These are phyloP conservation scores for Diglossa brunneiventris DNA, from an alignment of 2,113 vertebrate species.

Conservation along the genomic window DNA sequence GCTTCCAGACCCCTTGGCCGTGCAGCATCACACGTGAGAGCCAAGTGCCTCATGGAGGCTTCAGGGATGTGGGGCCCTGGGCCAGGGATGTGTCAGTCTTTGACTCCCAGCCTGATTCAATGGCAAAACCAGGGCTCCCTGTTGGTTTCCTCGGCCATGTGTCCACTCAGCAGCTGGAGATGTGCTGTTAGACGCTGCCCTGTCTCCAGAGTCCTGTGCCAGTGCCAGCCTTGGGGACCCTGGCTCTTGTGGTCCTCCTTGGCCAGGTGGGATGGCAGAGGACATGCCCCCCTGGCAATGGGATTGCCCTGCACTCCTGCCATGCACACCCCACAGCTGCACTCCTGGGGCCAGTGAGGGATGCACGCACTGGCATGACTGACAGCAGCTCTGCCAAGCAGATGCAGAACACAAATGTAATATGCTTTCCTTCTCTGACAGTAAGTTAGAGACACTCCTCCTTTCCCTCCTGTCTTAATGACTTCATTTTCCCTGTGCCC, in stretches of 20 bases:
- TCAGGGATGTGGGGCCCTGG: neutral
- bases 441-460: neutral
- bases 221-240: neutral
- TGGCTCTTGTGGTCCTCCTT: neutral
- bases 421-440: neutral
- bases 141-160: fast-evolving
- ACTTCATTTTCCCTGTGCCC: neutral
- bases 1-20: neutral
- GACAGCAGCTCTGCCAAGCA: neutral
- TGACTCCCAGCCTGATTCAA: neutral
- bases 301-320: neutral
- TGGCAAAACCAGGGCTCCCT: neutral
- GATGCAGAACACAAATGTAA: neutral
- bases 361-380: neutral
- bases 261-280: neutral
- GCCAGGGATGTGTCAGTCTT: neutral
- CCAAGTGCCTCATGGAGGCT: fast-evolving
- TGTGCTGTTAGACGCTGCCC: fast-evolving
- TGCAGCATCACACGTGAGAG: neutral
- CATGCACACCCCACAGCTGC: neutral
- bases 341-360: neutral
- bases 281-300: fast-evolving
- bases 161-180: neutral
- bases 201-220: neutral
- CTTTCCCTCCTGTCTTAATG: neutral